Conservation (phyloP, 2,797 vertebrate species). For the Thamnophis elegans region DNA sequence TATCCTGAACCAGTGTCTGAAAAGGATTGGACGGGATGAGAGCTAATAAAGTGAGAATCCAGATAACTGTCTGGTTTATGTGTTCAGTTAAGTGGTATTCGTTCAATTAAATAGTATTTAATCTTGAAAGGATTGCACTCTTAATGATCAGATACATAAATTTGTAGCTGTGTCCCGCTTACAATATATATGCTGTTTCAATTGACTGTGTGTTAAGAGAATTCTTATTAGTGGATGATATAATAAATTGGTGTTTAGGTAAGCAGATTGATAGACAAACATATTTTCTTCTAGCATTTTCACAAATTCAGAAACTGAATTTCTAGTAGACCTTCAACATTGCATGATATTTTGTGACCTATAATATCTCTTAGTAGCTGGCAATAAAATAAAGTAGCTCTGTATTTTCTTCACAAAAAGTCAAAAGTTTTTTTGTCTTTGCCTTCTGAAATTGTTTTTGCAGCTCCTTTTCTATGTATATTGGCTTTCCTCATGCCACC, state of each 20-base stretch:
- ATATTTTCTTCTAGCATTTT: neutral
- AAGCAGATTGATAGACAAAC: neutral
- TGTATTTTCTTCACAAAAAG: neutral
- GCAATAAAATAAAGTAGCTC: neutral
- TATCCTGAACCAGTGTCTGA: neutral
- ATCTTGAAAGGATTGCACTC: neutral
- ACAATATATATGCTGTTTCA: neutral
- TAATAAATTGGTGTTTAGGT: neutral
- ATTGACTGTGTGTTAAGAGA: neutral
- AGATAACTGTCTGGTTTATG: neutral
- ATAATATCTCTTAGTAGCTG: neutral
- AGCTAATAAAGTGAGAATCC: neutral
- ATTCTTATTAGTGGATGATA: neutral
- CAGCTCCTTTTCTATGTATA: neutral
- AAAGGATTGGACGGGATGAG: neutral
- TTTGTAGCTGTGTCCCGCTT: neutral
- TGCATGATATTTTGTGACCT: neutral
- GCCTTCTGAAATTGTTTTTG: neutral
- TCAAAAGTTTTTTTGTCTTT: neutral
- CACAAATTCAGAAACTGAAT: neutral
- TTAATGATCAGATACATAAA: neutral
- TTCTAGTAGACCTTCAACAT: neutral
- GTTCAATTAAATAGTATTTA: neutral
- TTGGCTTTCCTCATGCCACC: neutral
- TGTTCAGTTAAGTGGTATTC: neutral